Conservation (phyloP, 2,113 vertebrate genomes). For the Nothobranchius furzeri region DNA sequence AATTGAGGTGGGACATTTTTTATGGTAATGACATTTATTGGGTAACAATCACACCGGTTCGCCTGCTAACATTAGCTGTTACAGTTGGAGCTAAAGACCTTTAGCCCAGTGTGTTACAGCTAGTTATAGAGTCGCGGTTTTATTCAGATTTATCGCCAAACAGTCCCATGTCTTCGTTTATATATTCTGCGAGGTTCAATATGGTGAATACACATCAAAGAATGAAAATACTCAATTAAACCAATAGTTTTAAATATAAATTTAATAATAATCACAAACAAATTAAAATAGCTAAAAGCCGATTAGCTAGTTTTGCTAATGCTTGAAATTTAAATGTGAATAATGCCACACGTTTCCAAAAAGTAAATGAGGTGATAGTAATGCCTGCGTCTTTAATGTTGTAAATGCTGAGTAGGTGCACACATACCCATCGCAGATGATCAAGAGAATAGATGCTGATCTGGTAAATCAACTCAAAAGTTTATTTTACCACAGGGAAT, state of each 20-base stretch:
- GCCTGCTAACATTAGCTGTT: slow-evolving; percentile 55
- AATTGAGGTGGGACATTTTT: slow-evolving; percentile 84
- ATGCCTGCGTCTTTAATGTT: too few species aligned
- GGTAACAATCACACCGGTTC: background rate
- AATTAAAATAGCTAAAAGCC: background rate
- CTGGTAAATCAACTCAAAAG: too few species aligned
- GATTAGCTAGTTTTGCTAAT: background rate
- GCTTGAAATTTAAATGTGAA: background rate
- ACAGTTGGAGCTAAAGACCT: slow-evolving; percentile 38
- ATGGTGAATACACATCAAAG: too few species aligned
- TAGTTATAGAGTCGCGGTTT: background rate
- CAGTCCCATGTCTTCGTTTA: too few species aligned
- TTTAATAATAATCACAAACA: background rate
- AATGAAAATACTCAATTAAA: background rate
- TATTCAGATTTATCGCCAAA: background rate
- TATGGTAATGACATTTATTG: slow-evolving; percentile 7
- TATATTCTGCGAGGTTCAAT: background rate
- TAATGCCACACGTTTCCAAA: background rate
- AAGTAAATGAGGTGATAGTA: too few species aligned
- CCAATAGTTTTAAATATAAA: background rate
- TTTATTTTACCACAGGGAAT: too few species aligned
- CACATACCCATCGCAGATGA: too few species aligned
- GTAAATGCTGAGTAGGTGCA: too few species aligned
- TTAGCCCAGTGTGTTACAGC: slow-evolving; percentile 2
- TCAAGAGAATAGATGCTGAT: too few species aligned